Percentiles rank a stretch among this genome's conserved stretches.
These are phyloP conservation scores for Choristoneura fumiferana DNA, from an alignment of 1,140 invertebrate genomes.

Conservation along the genomic window DNA sequence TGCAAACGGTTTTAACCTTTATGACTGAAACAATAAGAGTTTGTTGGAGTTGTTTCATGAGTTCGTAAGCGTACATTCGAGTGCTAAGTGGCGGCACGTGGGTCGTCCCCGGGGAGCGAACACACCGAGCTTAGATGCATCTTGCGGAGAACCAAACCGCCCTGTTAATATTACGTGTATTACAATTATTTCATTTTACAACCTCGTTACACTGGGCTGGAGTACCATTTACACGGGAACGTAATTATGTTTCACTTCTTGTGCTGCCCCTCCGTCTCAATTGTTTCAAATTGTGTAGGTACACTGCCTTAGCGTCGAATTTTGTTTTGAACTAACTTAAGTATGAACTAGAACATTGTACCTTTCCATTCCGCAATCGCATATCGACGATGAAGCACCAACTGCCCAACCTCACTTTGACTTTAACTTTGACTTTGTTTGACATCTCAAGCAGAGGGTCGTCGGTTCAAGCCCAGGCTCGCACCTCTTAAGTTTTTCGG, in stretches of 20 bases:
- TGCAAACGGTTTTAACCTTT: conserved; percentile 50
- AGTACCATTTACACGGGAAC: conserved; percentile 6
- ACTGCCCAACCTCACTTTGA: no score
- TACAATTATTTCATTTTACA: conserved; percentile 66
- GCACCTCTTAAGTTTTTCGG: no score
- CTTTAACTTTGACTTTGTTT: no score
- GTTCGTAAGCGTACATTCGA: conserved; percentile 39
- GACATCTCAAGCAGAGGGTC: no score
- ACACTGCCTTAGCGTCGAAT: no score
- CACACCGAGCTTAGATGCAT: conserved; percentile 64
- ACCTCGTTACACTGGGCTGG: conserved; percentile 36
- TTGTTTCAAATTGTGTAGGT: no score
- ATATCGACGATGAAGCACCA: no score
- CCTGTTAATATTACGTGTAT: conserved; percentile 65
- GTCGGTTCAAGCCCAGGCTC: no score
- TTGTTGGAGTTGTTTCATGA: conserved; percentile 42
- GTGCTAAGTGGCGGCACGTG: conserved; percentile 70
- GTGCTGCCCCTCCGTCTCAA: no score
- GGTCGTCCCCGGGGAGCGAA: conserved; percentile 51
- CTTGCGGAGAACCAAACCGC: conserved; percentile 58
- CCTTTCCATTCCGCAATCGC: no score
- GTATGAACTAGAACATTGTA: no score
- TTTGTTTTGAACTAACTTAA: no score
- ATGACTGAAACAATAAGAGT: conserved; percentile 36
- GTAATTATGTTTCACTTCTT: not conserved